Conservation (phyloP, 2,888 invertebrate species). For the Frankliniella intonsa region DNA sequence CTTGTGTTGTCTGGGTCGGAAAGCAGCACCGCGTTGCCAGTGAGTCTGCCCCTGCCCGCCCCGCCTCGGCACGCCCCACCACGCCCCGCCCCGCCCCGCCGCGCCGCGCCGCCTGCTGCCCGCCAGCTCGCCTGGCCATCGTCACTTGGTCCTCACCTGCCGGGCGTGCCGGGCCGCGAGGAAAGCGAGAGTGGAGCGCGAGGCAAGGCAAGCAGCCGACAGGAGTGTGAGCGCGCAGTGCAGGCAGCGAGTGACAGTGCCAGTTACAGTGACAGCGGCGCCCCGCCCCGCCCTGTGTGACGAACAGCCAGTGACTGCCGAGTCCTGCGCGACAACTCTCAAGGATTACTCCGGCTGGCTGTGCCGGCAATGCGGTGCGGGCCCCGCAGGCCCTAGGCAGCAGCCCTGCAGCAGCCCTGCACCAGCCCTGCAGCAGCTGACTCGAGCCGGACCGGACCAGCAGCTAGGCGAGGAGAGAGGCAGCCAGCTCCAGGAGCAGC, state of each 20-base stretch:
- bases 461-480: too few relatives aligned
- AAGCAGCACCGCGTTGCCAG: neutral
- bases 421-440: too few relatives aligned
- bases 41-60: too few relatives aligned
- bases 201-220: neutral
- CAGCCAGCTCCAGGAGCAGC: neutral
- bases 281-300: neutral
- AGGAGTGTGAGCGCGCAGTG: neutral
- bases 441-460: too few relatives aligned
- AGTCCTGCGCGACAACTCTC: neutral
- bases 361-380: too few relatives aligned
- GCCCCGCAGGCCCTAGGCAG: too few relatives aligned
- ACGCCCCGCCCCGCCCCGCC: neutral
- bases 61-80: too few relatives aligned
- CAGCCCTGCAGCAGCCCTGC: too few relatives aligned
- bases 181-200: neutral
- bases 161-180: conserved; percentile 6
- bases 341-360: too few relatives aligned
- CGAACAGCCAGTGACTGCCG: neutral
- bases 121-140: neutral
- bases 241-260: neutral
- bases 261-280: neutral
- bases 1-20: conserved; percentile 26
- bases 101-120: neutral
- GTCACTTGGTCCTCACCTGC: conserved; percentile 21